Evolutionary conservation across 2,888 invertebrate species (phyloP).

Genomic region (Drosophila demipolita): DNA sequence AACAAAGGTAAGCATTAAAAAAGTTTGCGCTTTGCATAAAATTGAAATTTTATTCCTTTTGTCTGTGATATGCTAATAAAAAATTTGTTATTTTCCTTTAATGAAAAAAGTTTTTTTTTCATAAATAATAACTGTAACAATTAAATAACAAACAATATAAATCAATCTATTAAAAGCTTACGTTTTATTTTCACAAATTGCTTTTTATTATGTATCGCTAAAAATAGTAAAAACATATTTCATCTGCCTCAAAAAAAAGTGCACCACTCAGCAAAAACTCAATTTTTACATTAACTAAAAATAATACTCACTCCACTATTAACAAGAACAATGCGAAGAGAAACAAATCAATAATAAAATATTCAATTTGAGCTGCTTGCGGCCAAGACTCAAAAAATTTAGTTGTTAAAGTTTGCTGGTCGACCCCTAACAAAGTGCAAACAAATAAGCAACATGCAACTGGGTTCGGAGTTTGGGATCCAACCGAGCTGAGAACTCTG

Average conservation of each 20-base stretch:
- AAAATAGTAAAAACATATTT: constrained; percentile 18
- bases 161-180: not conserved
- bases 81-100: not conserved
- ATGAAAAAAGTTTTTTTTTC: not conserved
- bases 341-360: constrained; percentile 68
- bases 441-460: constrained; percentile 73
- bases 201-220: constrained; percentile 6
- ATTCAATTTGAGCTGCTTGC: constrained; percentile 66
- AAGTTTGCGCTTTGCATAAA: not conserved
- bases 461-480: constrained; percentile 14
- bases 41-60: not conserved
- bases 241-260: not conserved
- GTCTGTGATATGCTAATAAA: not conserved
- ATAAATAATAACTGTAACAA: not conserved
- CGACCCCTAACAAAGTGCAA: constrained; percentile 54
- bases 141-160: not conserved
- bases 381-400: constrained; percentile 49
- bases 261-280: constrained; percentile 33
- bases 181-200: not conserved
- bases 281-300: constrained; percentile 33
- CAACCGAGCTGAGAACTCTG: constrained; percentile 55
- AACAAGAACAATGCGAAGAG: constrained; percentile 35
- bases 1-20: constrained; percentile 1
- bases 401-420: constrained; percentile 48
- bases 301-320: constrained; percentile 12